Evolutionary conservation across 2,113 vertebrate genomes (phyloP).

Genomic region (Rhombomys opimus): DNA sequence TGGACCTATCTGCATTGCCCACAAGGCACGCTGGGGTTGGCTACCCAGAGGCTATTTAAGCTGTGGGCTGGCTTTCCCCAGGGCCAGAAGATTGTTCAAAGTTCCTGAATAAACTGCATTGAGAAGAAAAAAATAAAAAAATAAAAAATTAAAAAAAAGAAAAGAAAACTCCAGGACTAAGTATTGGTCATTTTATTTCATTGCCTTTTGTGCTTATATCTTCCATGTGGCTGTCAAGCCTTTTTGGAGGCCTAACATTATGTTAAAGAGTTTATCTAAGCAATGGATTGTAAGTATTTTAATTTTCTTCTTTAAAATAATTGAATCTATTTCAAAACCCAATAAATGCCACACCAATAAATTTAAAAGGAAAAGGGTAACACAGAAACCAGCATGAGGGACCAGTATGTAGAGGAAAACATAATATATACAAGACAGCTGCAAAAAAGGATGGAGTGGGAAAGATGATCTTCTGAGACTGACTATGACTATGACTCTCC

Average conservation of each 20-base stretch:
- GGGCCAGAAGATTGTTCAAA: too few species aligned
- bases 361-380: not conserved
- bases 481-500: too few species aligned
- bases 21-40: too few species aligned
- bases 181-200: not conserved
- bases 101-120: too few species aligned
- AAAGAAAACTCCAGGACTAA: not conserved
- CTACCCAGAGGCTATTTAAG: too few species aligned
- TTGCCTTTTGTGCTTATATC: not conserved
- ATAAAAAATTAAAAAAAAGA: too few species aligned
- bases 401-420: not conserved
- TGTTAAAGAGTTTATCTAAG: not conserved
- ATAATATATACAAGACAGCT: not conserved
- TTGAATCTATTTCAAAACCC: not conserved
- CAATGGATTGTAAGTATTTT: not conserved
- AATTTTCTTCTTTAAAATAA: not conserved
- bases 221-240: not conserved
- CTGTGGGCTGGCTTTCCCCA: too few species aligned
- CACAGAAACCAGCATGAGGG: accelerated
- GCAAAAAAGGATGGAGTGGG: not conserved
- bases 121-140: too few species aligned
- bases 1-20: too few species aligned
- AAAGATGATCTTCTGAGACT: not conserved
- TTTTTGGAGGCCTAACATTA: not conserved
- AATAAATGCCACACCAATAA: not conserved